Conservation (phyloP, 2,797 vertebrate species). For the Microctenopoma stevenorrisi region DNA sequence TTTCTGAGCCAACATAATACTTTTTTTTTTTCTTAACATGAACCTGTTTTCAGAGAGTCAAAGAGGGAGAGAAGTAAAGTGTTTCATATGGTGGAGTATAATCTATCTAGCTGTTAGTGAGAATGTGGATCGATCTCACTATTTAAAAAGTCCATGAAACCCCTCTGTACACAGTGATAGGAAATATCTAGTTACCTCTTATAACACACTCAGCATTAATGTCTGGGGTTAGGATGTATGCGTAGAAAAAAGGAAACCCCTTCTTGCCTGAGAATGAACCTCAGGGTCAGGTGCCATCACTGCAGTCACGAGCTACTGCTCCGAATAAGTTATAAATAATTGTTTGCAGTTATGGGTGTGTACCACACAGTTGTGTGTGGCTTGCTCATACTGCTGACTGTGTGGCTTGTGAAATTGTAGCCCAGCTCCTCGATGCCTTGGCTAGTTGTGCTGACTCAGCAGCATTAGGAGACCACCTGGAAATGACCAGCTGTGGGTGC, state of each 20-base stretch:
- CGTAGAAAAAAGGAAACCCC: conserved; percentile 24
- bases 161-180: conserved; percentile 17
- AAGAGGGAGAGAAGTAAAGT: conserved; percentile 36
- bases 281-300: conserved; percentile 68
- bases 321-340: conserved; percentile 74
- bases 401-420: conserved; percentile 65
- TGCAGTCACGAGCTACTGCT: conserved; percentile 60
- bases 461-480: conserved; percentile 73
- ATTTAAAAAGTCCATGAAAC: conserved; percentile 30
- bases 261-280: conserved; percentile 60
- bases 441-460: conserved; percentile 72
- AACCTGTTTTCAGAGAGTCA: conserved; percentile 43
- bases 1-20: conserved; percentile 59
- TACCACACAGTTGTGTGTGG: conserved; percentile 56
- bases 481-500: conserved; percentile 57
- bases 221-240: conserved; percentile 25
- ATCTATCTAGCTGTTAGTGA: conserved; percentile 60
- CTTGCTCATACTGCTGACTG: conserved; percentile 69
- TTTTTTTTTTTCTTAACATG: conserved; percentile 41
- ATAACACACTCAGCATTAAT: conserved; percentile 57
- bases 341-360: conserved; percentile 73
- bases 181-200: conserved; percentile 50
- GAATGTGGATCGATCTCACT: conserved; percentile 36
- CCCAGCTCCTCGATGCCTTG: conserved; percentile 61
- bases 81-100: conserved; percentile 42